Base-by-base conservation (phyloP, 2,797 vertebrate genomes). In the Microhierax caerulescens region DNA sequence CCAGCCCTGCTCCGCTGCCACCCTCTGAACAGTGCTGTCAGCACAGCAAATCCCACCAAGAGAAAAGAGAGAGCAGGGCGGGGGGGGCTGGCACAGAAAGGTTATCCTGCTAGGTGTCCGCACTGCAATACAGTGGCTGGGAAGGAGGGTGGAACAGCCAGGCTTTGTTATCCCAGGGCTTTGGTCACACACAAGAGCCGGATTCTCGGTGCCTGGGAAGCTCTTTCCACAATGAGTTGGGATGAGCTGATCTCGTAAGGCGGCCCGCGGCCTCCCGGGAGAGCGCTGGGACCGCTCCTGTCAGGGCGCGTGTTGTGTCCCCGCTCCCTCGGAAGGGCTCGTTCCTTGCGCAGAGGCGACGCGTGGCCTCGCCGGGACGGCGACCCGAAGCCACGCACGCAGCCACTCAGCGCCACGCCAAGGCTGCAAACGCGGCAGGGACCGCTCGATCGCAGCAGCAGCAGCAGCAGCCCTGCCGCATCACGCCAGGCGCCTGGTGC, bases 41-140 rank as follows among this genome's bases (percentile, higher is more conserved):
- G 91, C 94, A 81, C 97, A 30, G 95, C 96, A 97, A 97, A 98
- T 97, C 97, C 92, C 95, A 74, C 85, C 86, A 6, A 90, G 89
- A 94, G 90, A 91, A 90, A 93, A 85, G 91, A 57, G 68, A 21
- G 32, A 72, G 92, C 24, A 3, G 30, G 2, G 87, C 2, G 82
- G 88, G 88, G 83, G 82, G 68, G 93, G 85, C 82, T 83, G 90
- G 81, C 41, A 83, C 50, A 8, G 47, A 73, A 53, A 85, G 94
- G 95, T 90, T 83, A 81, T 59, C 91, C 95, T 79, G 81, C 91
- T 65, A 91, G 96, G 94, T 97, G 95, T 70, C 96, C 13, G 5
- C 82, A 56, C 92, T 68, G 95, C 90, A 64, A 57, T 39, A 89
- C 88, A 89, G 92, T 13, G 45, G 86, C 95, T 68, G 92, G 90